Evolutionary conservation across 2,888 invertebrate species (phyloP).

Genomic region (Noctua janthe): DNA sequence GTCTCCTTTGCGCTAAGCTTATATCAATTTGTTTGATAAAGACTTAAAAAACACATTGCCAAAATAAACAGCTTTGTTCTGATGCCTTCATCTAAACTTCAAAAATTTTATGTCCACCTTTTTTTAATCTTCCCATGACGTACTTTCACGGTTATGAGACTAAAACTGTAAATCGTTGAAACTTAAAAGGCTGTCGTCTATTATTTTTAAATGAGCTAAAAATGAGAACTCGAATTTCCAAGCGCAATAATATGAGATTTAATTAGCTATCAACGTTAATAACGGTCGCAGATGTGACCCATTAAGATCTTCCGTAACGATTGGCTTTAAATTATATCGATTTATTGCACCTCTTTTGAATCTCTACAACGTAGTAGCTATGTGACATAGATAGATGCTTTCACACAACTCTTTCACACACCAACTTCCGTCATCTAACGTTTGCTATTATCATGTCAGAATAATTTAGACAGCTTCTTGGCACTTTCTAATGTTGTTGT

Average conservation of each 20-base stretch:
- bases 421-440: slow-evolving; percentile 57
- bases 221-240: slow-evolving; percentile 9
- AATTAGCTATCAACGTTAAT: slow-evolving; percentile 53
- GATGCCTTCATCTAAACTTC: slow-evolving; percentile 24
- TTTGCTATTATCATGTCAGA: slow-evolving; percentile 50
- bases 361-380: slow-evolving; percentile 29
- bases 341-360: slow-evolving; percentile 37
- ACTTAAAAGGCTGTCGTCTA: slow-evolving; percentile 32
- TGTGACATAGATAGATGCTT: slow-evolving; percentile 36
- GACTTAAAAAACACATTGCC: slow-evolving; percentile 58
- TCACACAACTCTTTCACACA: slow-evolving; percentile 20
- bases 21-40: slow-evolving; percentile 62
- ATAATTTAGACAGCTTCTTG: slow-evolving; percentile 38
- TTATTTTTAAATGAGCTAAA: slow-evolving; percentile 36
- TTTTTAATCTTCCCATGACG: slow-evolving; percentile 44
- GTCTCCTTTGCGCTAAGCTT: slow-evolving; percentile 72
- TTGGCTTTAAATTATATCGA: slow-evolving; percentile 46
- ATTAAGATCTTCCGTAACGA: slow-evolving; percentile 36
- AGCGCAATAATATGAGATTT: slow-evolving; percentile 15
- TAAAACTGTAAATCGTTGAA: slow-evolving; percentile 7
- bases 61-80: slow-evolving; percentile 47
- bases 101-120: slow-evolving; percentile 24
- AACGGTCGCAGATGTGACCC: slow-evolving; percentile 48
- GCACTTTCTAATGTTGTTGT: slow-evolving; percentile 51
- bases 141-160: slow-evolving; percentile 22